Evolutionary conservation across 2,113 vertebrate species (phyloP), one percentile per base, ranked within the genome.

Genomic region (Hylia prasina): DNA sequence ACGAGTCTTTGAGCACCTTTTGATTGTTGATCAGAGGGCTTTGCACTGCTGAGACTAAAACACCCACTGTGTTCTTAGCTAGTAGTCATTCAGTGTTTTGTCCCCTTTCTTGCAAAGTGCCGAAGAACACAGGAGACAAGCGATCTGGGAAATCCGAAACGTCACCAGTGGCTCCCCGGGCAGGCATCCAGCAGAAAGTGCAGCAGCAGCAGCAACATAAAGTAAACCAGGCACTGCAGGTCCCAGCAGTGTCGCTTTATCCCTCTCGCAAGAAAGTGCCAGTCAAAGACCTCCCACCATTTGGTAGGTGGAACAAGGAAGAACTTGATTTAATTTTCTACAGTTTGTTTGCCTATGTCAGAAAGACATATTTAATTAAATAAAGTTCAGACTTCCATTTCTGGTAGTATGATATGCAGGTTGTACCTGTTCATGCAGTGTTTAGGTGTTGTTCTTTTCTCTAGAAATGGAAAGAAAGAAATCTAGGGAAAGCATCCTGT

Each of bases 221-320:
- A 97, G 96, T 71, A 87, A 98, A 97, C 96, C 99, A 99, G 95
- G 99, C 98, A 3, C 91, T 99, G 45, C 99, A 99, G 97, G 99
- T 99, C n/a, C 99, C 99, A 0, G 98, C 99, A 0, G 99, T 99
- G 70, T 98, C 99, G 79, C 98, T 99, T 8, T 99, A 99, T 94
- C 99, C 99, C 10, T 99, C 99, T 28, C 98, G 99, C 40, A 99
- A 99, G 98, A 99, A 99, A 95, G 99, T 99, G 39, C 99, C 99
- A 0, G 98, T 99, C 57, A 99, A 99, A 97, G 99, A 99, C 76
- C 98, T 99, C 54, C 99, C 99, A 1, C 99, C 99, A 7, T 99
- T 99, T 3, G 99, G 99, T 99, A 98, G 98, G 98, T 93, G 10
- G 48, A 72, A 14, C 37, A 53, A 11, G 30, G 21, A 63, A 56